Percentiles rank a stretch among this genome's conserved stretches.
These are phyloP conservation scores for Erebia epiphron DNA, from an alignment of 2,888 invertebrate genomes.

Conservation along the genomic window DNA sequence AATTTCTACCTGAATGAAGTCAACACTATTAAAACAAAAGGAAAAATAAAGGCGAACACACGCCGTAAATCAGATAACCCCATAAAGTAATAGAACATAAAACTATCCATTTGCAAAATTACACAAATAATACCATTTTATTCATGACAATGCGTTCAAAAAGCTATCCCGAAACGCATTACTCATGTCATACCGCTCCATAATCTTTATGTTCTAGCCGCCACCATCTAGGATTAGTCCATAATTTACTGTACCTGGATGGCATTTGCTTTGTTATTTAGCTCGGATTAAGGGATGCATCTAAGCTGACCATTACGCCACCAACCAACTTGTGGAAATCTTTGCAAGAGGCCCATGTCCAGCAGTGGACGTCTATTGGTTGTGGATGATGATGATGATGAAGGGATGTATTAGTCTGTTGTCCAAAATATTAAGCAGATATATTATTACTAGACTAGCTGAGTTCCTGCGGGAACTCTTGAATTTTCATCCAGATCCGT, in stretches of 20 bases:
- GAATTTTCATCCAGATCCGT: no score
- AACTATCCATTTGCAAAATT: slow-evolving; percentile 14
- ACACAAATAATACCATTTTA: slow-evolving; percentile 25
- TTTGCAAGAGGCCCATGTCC: no score
- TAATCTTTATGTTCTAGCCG: no score
- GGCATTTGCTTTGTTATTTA: slow-evolving; percentile 48
- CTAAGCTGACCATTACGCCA: no score
- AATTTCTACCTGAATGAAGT: no score
- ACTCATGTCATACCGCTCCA: no score
- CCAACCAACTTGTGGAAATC: no score
- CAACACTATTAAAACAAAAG: neutral
- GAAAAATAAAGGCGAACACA: neutral
- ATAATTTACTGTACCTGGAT: slow-evolving; percentile 55
- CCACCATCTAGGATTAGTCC: slow-evolving; percentile 54
- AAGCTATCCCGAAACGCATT: slow-evolving; percentile 36
- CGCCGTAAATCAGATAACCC: neutral
- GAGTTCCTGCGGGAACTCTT: no score
- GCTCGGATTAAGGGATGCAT: slow-evolving; percentile 45
- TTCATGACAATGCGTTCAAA: slow-evolving; percentile 36
- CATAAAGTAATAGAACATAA: neutral
- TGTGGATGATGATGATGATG: no score
- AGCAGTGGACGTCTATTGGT: no score
- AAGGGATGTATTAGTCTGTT: no score
- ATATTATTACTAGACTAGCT: neutral
- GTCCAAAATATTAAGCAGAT: neutral